Conservation (phyloP, 2,113 vertebrate species). For the Sialia sialis region DNA sequence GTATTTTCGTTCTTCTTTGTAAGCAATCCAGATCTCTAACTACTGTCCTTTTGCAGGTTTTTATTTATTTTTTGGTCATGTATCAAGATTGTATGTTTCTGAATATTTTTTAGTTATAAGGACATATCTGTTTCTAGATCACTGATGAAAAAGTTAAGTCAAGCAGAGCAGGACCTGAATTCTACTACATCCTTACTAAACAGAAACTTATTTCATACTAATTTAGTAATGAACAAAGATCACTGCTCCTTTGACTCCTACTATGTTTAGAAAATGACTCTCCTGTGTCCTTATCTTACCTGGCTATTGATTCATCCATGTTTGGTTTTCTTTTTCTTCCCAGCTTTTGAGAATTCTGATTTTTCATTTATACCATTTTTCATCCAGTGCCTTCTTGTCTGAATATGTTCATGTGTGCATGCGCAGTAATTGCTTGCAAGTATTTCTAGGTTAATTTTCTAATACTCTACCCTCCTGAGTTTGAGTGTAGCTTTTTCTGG, state of each 20-base stretch:
- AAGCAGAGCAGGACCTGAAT: not conserved
- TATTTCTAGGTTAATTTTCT: not conserved
- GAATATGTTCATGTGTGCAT: accelerated
- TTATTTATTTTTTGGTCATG: too few relatives aligned
- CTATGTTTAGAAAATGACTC: not conserved
- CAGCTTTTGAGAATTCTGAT: not conserved
- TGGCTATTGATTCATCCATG: not conserved
- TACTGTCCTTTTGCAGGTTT: not conserved
- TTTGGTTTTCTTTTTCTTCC: not conserved
- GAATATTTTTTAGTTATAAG: not conserved
- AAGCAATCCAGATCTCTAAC: not conserved
- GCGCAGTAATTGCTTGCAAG: not conserved
- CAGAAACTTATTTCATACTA: not conserved
- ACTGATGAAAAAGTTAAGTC: not conserved
- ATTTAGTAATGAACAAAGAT: not conserved
- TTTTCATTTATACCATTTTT: not conserved
- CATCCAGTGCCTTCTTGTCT: not conserved
- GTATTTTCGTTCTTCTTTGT: not conserved
- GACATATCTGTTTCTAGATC: not conserved
- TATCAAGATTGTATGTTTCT: not conserved
- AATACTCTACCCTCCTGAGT: not conserved
- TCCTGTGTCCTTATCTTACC: not conserved
- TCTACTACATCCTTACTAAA: not conserved
- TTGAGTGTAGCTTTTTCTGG: not conserved
- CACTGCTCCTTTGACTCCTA: not conserved